Conservation (phyloP, 2,888 invertebrate species). For the Mechanitis messenoides region DNA sequence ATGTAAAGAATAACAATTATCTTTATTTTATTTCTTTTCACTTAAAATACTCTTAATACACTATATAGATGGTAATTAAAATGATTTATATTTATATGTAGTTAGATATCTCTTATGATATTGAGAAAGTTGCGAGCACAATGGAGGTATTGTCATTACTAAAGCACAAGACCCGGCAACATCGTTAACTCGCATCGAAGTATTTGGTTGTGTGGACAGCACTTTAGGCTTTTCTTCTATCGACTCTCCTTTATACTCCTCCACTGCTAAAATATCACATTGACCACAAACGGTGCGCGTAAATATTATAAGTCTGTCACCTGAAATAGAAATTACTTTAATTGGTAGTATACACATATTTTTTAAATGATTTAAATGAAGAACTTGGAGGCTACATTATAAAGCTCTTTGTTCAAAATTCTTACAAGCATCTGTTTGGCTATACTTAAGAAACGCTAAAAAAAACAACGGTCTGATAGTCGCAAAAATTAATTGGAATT, state of each 20-base stretch:
- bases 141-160: constrained; percentile 42
- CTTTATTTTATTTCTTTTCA: constrained; percentile 13
- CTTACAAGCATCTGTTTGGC: too few relatives aligned
- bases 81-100: constrained; percentile 30
- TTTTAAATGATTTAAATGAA: background rate
- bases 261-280: constrained; percentile 42
- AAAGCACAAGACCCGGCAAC: constrained; percentile 51
- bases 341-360: background rate
- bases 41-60: background rate
- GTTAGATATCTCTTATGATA: constrained; percentile 46
- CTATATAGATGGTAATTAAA: background rate
- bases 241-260: constrained; percentile 39
- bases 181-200: constrained; percentile 46
- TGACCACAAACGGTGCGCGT: constrained; percentile 44
- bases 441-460: too few relatives aligned
- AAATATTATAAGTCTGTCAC: constrained; percentile 46
- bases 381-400: too few relatives aligned
- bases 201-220: constrained; percentile 37
- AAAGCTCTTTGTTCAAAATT: too few relatives aligned
- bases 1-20: constrained; percentile 49
- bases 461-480: too few relatives aligned
- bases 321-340: constrained; percentile 40
- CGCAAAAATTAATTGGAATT: too few relatives aligned
- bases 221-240: constrained; percentile 34
- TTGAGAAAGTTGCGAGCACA: constrained; percentile 36